These are phyloP conservation scores for Drosophila repletoides DNA, from an alignment of 1,140 invertebrate genomes.

Conservation along the genomic window DNA sequence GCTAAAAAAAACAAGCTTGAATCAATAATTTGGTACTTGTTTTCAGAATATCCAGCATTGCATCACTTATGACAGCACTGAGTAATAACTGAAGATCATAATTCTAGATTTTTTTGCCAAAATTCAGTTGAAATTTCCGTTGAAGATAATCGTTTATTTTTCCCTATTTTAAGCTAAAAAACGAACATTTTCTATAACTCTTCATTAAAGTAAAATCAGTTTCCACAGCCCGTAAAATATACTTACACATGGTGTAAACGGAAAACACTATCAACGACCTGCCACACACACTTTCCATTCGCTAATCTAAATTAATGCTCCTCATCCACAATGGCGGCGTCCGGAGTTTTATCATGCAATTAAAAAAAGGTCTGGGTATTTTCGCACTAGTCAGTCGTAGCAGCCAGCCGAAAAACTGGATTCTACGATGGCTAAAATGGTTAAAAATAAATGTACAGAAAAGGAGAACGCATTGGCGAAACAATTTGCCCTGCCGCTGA, in stretches of 20 bases:
- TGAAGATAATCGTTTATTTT: no score
- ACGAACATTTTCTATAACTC: neutral
- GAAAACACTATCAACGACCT: conserved; percentile 27
- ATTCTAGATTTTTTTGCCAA: no score
- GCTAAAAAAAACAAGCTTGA: no score
- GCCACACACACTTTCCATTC: conserved; percentile 37
- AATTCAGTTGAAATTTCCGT: no score
- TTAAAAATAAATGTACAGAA: conserved; percentile 2
- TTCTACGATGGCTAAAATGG: neutral
- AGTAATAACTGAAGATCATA: no score
- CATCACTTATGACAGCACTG: no score
- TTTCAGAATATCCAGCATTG: no score
- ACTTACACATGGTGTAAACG: conserved; percentile 11
- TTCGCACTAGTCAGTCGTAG: conserved; percentile 13
- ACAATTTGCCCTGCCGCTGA: conserved; percentile 61
- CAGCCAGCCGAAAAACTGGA: no score
- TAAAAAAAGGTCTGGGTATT: conserved; percentile 63
- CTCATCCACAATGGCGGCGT: conserved; percentile 30
- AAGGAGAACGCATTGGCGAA: conserved; percentile 55
- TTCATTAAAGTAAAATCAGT: conserved; percentile 1
- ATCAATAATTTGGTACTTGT: no score
- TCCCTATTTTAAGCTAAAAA: no score
- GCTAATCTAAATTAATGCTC: conserved; percentile 69
- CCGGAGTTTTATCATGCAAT: conserved; percentile 64
- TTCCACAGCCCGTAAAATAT: neutral